Conservation (phyloP, 2,797 vertebrate genomes). For the Coccyzus lansbergi region DNA sequence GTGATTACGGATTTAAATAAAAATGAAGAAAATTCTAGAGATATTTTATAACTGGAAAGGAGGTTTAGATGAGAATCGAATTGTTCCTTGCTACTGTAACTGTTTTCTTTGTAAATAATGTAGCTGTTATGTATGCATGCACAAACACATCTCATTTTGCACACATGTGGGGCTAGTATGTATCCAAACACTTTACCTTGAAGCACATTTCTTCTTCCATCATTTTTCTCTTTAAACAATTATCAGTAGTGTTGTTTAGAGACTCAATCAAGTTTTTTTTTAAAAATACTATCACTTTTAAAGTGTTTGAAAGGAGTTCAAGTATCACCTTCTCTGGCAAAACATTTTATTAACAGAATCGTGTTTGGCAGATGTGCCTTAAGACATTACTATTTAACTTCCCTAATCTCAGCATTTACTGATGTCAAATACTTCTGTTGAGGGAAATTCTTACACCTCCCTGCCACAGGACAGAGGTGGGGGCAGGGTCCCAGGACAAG, state of each 20-base stretch:
- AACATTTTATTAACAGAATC: background rate
- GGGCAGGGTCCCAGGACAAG: accelerated
- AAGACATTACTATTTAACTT: background rate
- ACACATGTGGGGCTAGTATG: too few relatives aligned
- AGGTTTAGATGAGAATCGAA: background rate
- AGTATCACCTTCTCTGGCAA: background rate
- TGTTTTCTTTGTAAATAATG: background rate
- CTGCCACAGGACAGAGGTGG: too few relatives aligned
- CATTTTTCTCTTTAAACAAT: background rate
- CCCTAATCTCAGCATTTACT: background rate
- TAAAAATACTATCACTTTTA: background rate
- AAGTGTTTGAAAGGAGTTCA: background rate
- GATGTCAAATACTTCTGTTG: background rate
- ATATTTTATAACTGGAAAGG: background rate
- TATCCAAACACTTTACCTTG: background rate
- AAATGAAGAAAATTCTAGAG: background rate
- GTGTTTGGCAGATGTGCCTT: background rate
- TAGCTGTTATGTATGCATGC: background rate
- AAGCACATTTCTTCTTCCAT: background rate
- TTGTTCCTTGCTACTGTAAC: background rate
- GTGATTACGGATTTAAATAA: background rate
- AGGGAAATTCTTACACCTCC: too few relatives aligned
- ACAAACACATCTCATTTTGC: accelerated
- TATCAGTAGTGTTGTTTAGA: background rate
- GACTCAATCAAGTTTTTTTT: background rate